A percentile compares a stretch with the other conserved stretches of the same genome.
These are phyloP conservation scores for Solenopsis fugax DNA, from an alignment of 1,140 invertebrate genomes.

Conservation along the genomic window DNA sequence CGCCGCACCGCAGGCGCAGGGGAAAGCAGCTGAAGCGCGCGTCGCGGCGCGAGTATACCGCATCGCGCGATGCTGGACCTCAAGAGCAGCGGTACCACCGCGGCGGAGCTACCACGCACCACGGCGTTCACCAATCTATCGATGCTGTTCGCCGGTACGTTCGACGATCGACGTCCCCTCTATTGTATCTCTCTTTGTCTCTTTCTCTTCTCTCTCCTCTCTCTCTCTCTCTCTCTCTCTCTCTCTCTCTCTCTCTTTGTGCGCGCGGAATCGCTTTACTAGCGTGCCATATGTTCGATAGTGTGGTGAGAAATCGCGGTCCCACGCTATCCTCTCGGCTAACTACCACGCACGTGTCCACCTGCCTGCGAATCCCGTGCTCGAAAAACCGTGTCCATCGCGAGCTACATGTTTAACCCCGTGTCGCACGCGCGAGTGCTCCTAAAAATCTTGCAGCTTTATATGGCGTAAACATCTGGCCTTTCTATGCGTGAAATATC, in stretches of 20 bases:
- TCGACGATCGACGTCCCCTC: not conserved
- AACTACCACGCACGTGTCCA: conserved; percentile 7
- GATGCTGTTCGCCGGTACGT: conserved; percentile 89
- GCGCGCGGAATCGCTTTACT: not conserved
- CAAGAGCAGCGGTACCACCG: conserved; percentile 89
- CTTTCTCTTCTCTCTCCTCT: too few relatives aligned
- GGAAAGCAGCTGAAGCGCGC: conserved; percentile 49
- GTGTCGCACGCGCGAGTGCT: conserved; percentile 4
- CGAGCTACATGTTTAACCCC: not conserved
- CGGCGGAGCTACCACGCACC: conserved; percentile 87
- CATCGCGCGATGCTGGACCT: conserved; percentile 88
- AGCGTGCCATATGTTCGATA: conserved; percentile 17
- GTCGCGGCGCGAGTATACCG: conserved; percentile 21
- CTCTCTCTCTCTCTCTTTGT: not conserved
- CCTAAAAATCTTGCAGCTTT: not conserved
- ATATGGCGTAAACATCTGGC: not conserved
- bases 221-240: too few relatives aligned
- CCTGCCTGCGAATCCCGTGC: conserved; percentile 23
- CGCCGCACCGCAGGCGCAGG: conserved; percentile 30
- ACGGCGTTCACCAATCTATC: conserved; percentile 89
- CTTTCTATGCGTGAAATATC: not conserved
- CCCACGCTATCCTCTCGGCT: not conserved
- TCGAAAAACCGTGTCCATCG: conserved; percentile 3
- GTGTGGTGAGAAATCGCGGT: conserved; percentile 33
- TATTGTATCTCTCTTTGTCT: too few relatives aligned